These are phyloP conservation scores for Arizona elegans DNA, from an alignment of 2,113 vertebrate species.

Conservation along the genomic window DNA sequence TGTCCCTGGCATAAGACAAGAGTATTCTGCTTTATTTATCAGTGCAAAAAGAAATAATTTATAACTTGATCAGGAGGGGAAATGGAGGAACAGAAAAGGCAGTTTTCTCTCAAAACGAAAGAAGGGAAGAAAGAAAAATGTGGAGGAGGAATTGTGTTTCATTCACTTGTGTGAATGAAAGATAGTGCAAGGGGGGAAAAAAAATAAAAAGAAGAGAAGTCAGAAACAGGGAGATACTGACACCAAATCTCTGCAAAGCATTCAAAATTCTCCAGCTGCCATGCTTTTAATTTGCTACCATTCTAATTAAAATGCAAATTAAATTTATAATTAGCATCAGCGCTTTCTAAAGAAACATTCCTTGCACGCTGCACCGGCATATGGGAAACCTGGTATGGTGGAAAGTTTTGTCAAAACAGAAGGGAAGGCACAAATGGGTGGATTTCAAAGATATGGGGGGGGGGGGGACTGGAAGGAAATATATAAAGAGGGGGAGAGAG, in stretches of 20 bases:
- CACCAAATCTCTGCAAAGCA: conserved; percentile 86
- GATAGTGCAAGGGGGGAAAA: conserved; percentile 70
- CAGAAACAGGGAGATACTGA: conserved; percentile 79
- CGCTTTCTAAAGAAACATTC: conserved; percentile 96
- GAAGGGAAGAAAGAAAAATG: conserved; percentile 7
- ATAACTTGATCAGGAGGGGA: conserved; percentile 54
- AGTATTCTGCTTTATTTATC: conserved; percentile 54
- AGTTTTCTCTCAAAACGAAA: not conserved
- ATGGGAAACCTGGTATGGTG: conserved; percentile 81
- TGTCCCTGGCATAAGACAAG: conserved; percentile 56
- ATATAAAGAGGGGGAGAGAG: not conserved
- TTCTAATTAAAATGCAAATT: conserved; percentile 99
- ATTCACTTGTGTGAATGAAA: conserved; percentile 74
- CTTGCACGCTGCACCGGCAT: conserved; percentile 93
- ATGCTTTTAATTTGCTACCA: conserved; percentile 99
- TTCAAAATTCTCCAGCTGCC: conserved; percentile 99
- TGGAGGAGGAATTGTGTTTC: conserved; percentile 57
- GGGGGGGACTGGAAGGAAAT: not conserved
- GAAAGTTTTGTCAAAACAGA: conserved; percentile 78
- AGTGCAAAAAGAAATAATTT: conserved; percentile 67
- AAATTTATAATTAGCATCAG: conserved; percentile 99
- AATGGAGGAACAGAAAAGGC: conserved; percentile 48
- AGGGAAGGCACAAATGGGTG: conserved; percentile 61
- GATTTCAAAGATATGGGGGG: conserved; percentile 27
- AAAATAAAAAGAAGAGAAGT: conserved; percentile 67